Evolutionary conservation across 2,888 invertebrate species (phyloP).

Genomic region (Sericinus montela): DNA sequence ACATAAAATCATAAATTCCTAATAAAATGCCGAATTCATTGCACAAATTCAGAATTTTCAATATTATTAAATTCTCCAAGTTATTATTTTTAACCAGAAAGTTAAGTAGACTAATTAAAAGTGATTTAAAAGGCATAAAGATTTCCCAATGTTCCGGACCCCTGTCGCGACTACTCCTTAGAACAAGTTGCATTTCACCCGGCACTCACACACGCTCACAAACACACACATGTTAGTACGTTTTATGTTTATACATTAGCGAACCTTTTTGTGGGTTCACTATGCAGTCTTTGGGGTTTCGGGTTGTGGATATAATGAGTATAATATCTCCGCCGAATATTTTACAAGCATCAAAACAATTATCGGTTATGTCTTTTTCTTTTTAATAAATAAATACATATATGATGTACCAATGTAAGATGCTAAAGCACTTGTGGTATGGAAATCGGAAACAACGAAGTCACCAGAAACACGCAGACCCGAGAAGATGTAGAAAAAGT

Average conservation of each 20-base stretch:
- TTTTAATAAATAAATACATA: too few relatives aligned
- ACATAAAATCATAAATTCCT: too few relatives aligned
- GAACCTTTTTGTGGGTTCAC: constrained; percentile 2
- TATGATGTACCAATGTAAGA: too few relatives aligned
- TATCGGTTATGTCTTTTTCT: too few relatives aligned
- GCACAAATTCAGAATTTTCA: neutral
- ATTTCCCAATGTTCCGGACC: constrained; percentile 33
- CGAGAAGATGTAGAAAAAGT: too few relatives aligned
- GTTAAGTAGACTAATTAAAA: neutral
- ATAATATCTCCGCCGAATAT: too few relatives aligned
- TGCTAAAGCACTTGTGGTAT: too few relatives aligned
- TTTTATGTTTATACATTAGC: constrained; percentile 1
- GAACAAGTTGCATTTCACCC: constrained; percentile 74
- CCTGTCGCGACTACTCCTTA: constrained; percentile 67
- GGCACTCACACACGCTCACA: constrained; percentile 44
- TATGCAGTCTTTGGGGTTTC: neutral
- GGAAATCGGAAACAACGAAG: too few relatives aligned
- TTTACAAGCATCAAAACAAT: too few relatives aligned
- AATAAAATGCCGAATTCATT: neutral
- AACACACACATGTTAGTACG: constrained; percentile 19
- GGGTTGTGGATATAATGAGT: too few relatives aligned
- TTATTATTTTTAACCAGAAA: neutral
- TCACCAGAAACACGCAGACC: too few relatives aligned
- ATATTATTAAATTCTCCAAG: neutral
- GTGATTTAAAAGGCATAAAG: constrained; percentile 9